Conservation (phyloP, 2,113 vertebrate species). For the zebrafish (Danio rerio) region DNA sequence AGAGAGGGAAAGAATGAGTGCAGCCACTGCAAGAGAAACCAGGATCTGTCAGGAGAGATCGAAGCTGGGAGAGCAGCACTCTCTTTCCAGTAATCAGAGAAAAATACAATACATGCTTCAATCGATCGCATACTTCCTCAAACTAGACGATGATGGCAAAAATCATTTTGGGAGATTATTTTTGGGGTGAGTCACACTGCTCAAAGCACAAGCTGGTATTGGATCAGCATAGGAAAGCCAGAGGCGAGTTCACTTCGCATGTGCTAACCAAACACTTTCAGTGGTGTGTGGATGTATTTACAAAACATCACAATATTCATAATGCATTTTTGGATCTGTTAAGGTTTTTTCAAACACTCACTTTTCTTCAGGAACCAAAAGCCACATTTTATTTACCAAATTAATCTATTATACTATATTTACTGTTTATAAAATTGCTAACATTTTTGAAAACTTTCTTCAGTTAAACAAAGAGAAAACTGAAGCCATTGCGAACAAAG, state of each 20-base stretch:
- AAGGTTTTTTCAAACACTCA: too few species aligned
- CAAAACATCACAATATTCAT: neutral
- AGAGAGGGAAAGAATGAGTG: neutral
- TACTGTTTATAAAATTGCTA: too few species aligned
- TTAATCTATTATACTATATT: too few species aligned
- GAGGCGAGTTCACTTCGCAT: neutral
- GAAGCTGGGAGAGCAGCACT: slow-evolving; percentile 29
- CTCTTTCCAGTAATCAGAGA: slow-evolving; percentile 29
- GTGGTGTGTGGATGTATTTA: neutral
- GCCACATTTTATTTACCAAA: too few species aligned
- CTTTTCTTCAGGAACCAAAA: too few species aligned
- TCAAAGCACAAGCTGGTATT: slow-evolving; percentile 11
- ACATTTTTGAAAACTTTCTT: too few species aligned
- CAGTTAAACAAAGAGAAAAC: too few species aligned
- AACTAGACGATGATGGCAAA: slow-evolving; percentile 26
- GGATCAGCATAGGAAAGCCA: neutral
- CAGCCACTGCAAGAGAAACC: slow-evolving; percentile 18
- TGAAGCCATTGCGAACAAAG: too few species aligned
- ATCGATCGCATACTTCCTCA: slow-evolving; percentile 38
- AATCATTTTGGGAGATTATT: slow-evolving; percentile 37
- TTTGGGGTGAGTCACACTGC: neutral
- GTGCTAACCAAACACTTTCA: neutral
- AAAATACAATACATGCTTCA: slow-evolving; percentile 44
- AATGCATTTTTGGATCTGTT: too few species aligned
- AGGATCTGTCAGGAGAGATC: slow-evolving; percentile 19